Conservation (phyloP, 2,888 invertebrate genomes). For the Spodoptera picta region DNA sequence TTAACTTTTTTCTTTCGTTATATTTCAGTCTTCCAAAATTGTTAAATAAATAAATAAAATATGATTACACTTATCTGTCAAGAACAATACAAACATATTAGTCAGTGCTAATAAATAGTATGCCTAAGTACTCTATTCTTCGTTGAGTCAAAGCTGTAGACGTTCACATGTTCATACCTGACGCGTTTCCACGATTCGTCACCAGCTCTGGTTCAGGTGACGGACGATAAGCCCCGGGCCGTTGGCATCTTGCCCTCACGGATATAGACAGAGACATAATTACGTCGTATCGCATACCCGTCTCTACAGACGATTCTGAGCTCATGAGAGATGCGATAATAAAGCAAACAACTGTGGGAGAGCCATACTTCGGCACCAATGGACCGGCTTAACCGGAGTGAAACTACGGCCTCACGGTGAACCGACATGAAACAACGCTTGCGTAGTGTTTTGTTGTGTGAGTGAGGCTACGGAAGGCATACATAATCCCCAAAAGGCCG, state of each 20-base stretch:
- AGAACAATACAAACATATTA: conserved; percentile 10
- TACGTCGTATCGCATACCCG: conserved; percentile 66
- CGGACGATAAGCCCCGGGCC: conserved; percentile 76
- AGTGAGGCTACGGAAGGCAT: no score
- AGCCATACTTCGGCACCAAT: no score
- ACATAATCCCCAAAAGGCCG: no score
- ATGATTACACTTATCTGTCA: background rate
- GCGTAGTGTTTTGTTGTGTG: no score
- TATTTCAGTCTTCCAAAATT: no score
- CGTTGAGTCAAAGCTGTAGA: conserved; percentile 30
- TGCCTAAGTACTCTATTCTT: background rate
- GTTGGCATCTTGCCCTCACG: conserved; percentile 83
- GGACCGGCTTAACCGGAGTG: no score
- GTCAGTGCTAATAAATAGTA: conserved; percentile 3
- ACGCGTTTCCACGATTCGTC: conserved; percentile 63
- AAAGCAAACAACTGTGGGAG: background rate
- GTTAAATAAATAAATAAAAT: no score
- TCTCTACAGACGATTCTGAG: conserved; percentile 41
- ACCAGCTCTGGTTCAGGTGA: conserved; percentile 73
- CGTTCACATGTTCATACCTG: conserved; percentile 54
- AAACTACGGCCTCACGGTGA: no score
- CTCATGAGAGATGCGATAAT: conserved; percentile 33
- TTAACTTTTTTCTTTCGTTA: no score
- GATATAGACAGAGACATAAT: conserved; percentile 78
- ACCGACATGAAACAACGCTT: no score